Evolutionary conservation across 2,888 invertebrate species (phyloP).

Genomic region (Macaria notata): DNA sequence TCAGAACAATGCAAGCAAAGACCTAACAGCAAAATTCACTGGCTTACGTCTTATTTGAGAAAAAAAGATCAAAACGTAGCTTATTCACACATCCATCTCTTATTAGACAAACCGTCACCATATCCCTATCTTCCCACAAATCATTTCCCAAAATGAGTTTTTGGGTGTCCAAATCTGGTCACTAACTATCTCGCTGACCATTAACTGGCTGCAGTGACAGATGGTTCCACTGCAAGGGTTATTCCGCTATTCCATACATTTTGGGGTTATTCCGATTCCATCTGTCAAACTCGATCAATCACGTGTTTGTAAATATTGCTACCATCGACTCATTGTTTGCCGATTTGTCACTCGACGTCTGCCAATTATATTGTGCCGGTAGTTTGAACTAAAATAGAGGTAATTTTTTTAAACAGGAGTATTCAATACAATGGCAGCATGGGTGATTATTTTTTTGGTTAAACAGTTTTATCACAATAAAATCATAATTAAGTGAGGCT

Average conservation of each 20-base stretch:
- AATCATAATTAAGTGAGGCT: too few species aligned
- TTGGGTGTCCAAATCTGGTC: conserved; percentile 38
- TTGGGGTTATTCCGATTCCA: conserved; percentile 63
- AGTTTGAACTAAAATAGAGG: neutral
- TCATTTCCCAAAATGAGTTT: conserved; percentile 37
- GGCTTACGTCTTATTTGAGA: too few species aligned
- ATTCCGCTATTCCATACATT: conserved; percentile 50
- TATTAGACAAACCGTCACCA: conserved; percentile 11
- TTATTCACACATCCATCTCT: conserved; percentile 1
- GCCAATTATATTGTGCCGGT: conserved; percentile 11
- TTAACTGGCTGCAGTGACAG: conserved; percentile 56
- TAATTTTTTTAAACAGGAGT: neutral
- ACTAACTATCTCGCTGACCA: conserved; percentile 50
- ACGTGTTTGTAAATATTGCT: conserved; percentile 69
- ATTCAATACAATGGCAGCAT: too few species aligned
- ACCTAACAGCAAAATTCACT: too few species aligned
- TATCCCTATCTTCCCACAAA: conserved; percentile 25
- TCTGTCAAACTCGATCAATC: conserved; percentile 77
- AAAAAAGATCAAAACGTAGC: too few species aligned
- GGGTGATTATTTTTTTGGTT: too few species aligned
- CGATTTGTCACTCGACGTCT: conserved; percentile 17
- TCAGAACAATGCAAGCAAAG: too few species aligned
- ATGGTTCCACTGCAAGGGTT: conserved; percentile 71
- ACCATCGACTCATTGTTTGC: conserved; percentile 68
- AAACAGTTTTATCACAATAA: too few species aligned